phyloP scores from a whole-genome alignment of 2,797 vertebrate genomes.

The Enteromius paludinosus region DNA sequence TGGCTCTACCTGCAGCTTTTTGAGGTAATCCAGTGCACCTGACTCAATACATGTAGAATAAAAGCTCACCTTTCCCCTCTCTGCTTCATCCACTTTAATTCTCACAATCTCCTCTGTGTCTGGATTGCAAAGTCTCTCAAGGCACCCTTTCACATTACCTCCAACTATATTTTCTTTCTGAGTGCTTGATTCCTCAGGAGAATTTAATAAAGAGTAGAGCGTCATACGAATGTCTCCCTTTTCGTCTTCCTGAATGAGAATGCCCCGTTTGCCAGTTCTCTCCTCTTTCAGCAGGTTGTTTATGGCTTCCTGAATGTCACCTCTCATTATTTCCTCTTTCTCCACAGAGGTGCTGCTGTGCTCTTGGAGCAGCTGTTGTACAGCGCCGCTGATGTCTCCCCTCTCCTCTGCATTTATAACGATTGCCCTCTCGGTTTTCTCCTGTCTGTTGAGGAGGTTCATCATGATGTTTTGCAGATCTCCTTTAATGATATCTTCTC shows the following conservation, averaged over 20 bases:
- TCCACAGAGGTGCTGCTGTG: constrained; percentile 75
- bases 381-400: constrained; percentile 85
- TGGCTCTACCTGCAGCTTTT: constrained; percentile 79
- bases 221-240: constrained; percentile 92
- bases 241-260: constrained; percentile 93
- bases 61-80: constrained; percentile 91
- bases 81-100: constrained; percentile 83
- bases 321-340: constrained; percentile 86
- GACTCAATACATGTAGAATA: constrained; percentile 94
- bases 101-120: constrained; percentile 74
- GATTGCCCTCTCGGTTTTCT: constrained; percentile 76
- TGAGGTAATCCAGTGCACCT: constrained; percentile 89
- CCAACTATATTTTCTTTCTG: constrained; percentile 82
- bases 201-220: constrained; percentile 90
- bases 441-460: constrained; percentile 84
- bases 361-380: constrained; percentile 85
- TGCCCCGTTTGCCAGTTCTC: constrained; percentile 81
- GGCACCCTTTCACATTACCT: constrained; percentile 85
- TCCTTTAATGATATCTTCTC: constrained; percentile 86
- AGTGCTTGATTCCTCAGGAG: constrained; percentile 71
- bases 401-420: constrained; percentile 87
- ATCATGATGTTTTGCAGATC: constrained; percentile 90
- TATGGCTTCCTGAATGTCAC: constrained; percentile 88
- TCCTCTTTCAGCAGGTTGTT: constrained; percentile 82
- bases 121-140: constrained; percentile 79